Evolutionary conservation across 2,888 invertebrate genomes (phyloP), one percentile per base, ranked within the genome.

Genomic region (Helleia helle): DNA sequence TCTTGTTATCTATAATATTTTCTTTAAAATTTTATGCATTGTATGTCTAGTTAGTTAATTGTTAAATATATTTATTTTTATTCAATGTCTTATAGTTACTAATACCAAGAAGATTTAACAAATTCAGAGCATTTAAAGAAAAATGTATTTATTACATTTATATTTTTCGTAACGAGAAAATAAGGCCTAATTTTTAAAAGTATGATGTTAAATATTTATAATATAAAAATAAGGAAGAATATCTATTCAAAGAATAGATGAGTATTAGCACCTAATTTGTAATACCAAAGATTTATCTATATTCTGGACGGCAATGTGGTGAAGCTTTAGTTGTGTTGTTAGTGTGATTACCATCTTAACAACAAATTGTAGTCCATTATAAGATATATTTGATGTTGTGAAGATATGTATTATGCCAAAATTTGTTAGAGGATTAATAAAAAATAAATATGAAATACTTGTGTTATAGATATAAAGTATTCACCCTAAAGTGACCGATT

Each of bases 281-380:
- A 11, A 34, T 34, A 11, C 34, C 34, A 34, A 34, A 34, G 34
- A 34, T 34, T 34, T 34, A 22, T 34, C 22, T 22, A 22, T 12
- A 12, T 34, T 18, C 6, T 2, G 22, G 8, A 34, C 3, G 6
- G 12, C 18, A 34, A 30, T 34, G 11, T 31, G 31, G 11, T 11
- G 17, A 22, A 34, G 11, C 9, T 6, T 22, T 22, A 34, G 18
- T 18, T 34, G 8, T 7, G 22, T 18, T 34, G 22, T 22, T 3
- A n/a, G n/a, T n/a, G n/a, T n/a, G n/a, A n/a, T n/a, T n/a, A n/a
- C n/a, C n/a, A n/a, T n/a, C n/a, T n/a, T n/a, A n/a, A n/a, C n/a
- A n/a, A n/a, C n/a, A n/a, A n/a, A n/a, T n/a, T n/a, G n/a, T n/a
- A n/a, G n/a, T n/a, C n/a, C n/a, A n/a, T n/a, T n/a, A n/a, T n/a